Evolutionary conservation across 2,113 vertebrate genomes (phyloP).

Genomic region (Pachycephala philippinensis): DNA sequence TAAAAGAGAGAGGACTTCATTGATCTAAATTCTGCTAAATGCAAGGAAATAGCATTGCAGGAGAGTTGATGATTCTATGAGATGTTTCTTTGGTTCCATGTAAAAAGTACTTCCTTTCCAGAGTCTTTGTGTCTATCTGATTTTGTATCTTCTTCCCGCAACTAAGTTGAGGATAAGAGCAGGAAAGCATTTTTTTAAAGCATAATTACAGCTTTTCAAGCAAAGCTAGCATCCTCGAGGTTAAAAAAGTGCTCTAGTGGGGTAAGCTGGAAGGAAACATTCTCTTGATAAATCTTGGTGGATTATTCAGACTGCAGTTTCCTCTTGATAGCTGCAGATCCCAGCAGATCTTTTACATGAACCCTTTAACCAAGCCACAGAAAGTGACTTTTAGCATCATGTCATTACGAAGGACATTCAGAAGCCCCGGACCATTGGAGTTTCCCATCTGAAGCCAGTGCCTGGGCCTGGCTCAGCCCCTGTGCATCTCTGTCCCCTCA

Average conservation of each 20-base stretch:
- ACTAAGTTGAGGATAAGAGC: not conserved
- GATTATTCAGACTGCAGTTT: not conserved
- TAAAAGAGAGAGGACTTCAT: not conserved
- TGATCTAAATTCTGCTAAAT: not conserved
- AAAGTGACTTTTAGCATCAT: not conserved
- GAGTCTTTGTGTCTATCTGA: not conserved
- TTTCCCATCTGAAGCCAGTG: not conserved
- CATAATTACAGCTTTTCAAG: not conserved
- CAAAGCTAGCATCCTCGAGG: not conserved
- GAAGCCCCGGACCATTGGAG: accelerated
- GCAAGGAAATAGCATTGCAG: not conserved
- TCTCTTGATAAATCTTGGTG: not conserved
- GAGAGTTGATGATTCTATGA: not conserved
- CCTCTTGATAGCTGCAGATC: not conserved
- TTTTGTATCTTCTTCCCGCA: not conserved
- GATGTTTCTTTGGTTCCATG: not conserved
- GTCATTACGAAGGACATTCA: accelerated
- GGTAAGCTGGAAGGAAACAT: not conserved
- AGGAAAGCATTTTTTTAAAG: not conserved
- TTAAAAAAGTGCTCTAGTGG: not conserved
- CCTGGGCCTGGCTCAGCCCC: not conserved
- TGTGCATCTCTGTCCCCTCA: accelerated
- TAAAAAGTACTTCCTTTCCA: not conserved
- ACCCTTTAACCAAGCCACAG: not conserved
- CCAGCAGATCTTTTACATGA: not conserved